These are phyloP conservation scores for Busseola fusca DNA, from an alignment of 2,888 invertebrate genomes.

Conservation along the genomic window DNA sequence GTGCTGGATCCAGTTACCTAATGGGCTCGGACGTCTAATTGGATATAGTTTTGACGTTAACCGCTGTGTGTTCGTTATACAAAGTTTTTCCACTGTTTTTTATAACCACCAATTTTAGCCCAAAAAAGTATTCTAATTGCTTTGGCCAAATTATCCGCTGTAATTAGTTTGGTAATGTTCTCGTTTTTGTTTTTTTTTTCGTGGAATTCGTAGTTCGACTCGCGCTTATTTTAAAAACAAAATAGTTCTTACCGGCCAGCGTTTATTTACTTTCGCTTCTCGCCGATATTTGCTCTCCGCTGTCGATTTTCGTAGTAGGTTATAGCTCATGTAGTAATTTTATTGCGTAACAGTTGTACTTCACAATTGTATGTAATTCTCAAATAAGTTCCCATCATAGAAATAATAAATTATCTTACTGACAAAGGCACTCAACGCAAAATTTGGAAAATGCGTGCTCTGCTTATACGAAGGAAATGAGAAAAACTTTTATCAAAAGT, in stretches of 20 bases:
- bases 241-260: conserved; percentile 9
- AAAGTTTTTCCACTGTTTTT: conserved; percentile 49
- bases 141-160: conserved; percentile 39
- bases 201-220: neutral
- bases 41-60: conserved; percentile 64
- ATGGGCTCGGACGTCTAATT: conserved; percentile 66
- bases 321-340: neutral
- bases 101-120: conserved; percentile 26
- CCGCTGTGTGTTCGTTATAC: conserved; percentile 56
- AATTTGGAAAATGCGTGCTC: neutral
- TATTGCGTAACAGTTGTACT: neutral
- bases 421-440: neutral
- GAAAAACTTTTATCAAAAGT: neutral
- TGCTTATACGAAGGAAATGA: neutral
- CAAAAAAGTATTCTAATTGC: conserved; percentile 53
- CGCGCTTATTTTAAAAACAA: conserved; percentile 25
- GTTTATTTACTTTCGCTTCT: conserved; percentile 10
- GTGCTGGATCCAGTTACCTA: no score
- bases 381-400: no score
- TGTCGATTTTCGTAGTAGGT: neutral
- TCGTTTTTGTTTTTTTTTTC: conserved; percentile 12
- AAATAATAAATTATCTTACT: neutral
- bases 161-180: conserved; percentile 47
- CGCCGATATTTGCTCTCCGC: conserved; percentile 8
- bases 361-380: neutral